Conservation (phyloP, 1,140 invertebrate genomes). For the Octopus bimaculoides region DNA sequence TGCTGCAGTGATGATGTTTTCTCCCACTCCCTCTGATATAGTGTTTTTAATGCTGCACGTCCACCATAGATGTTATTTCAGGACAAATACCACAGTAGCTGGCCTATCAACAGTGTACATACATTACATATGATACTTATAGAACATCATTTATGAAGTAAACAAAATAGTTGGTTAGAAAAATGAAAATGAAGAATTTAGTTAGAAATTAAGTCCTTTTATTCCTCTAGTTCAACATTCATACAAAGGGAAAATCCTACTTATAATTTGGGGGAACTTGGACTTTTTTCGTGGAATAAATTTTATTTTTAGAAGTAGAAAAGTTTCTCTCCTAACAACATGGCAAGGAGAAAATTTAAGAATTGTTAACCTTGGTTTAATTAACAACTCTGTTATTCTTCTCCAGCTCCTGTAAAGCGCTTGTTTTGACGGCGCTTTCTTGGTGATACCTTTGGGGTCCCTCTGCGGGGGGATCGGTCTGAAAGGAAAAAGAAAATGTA, state of each 20-base stretch:
- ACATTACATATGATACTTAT: too few species aligned
- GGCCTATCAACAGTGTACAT: too few species aligned
- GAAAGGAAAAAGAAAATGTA: conserved; percentile 18
- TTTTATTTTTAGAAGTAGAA: conserved; percentile 1
- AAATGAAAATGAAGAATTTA: too few species aligned
- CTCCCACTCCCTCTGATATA: too few species aligned
- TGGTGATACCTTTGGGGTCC: conserved; percentile 49
- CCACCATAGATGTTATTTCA: too few species aligned
- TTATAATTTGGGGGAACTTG: not conserved
- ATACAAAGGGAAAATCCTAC: not conserved
- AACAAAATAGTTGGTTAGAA: too few species aligned
- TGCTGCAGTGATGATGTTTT: too few species aligned
- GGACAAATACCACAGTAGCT: too few species aligned
- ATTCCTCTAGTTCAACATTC: conserved; percentile 6
- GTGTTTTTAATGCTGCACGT: too few species aligned
- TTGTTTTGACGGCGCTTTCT: conserved; percentile 46
- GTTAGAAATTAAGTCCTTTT: not conserved
- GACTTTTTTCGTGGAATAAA: conserved; percentile 6
- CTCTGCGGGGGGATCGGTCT: conserved; percentile 50
- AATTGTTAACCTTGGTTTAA: conserved; percentile 6
- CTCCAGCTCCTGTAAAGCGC: conserved; percentile 43
- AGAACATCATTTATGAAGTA: too few species aligned
- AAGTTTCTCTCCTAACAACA: not conserved
- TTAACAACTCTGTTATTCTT: conserved; percentile 35
- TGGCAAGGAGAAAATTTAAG: not conserved